Evolutionary conservation across 2,888 invertebrate genomes (phyloP).

Genomic region (Aproaerema taeniolella): DNA sequence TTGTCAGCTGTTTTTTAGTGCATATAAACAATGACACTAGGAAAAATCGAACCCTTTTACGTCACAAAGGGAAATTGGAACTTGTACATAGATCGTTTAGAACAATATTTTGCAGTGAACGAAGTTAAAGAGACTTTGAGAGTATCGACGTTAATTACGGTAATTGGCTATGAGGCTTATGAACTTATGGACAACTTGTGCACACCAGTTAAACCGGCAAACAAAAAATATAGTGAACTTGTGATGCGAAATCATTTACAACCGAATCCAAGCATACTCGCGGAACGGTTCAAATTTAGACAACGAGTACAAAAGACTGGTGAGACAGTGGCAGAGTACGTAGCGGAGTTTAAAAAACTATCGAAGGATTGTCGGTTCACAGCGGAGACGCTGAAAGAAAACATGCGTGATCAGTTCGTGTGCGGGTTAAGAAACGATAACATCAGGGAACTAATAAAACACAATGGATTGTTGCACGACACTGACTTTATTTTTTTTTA

Average conservation of each 20-base stretch:
- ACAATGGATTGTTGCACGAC: too few relatives aligned
- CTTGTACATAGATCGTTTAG: constrained; percentile 7
- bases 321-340: constrained; percentile 8
- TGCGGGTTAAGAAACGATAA: neutral
- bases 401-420: constrained; percentile 23
- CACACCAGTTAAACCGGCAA: constrained; percentile 12
- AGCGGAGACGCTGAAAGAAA: constrained; percentile 18
- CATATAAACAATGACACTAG: constrained; percentile 1
- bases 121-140: constrained; percentile 2
- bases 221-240: constrained; percentile 2
- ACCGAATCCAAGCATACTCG: constrained; percentile 9
- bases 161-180: constrained; percentile 6
- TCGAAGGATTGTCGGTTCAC: constrained; percentile 15
- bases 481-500: too few relatives aligned
- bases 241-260: constrained; percentile 10
- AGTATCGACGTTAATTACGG: constrained; percentile 14
- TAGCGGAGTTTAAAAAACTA: constrained; percentile 11
- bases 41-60: neutral
- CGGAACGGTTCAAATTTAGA: constrained; percentile 15
- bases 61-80: constrained; percentile 5
- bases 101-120: constrained; percentile 11
- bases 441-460: too few relatives aligned
- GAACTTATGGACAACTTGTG: constrained; percentile 10
- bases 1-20: too few relatives aligned
- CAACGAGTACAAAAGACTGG: constrained; percentile 4